Conservation (phyloP, 2,797 vertebrate genomes). For the Channa striata region DNA sequence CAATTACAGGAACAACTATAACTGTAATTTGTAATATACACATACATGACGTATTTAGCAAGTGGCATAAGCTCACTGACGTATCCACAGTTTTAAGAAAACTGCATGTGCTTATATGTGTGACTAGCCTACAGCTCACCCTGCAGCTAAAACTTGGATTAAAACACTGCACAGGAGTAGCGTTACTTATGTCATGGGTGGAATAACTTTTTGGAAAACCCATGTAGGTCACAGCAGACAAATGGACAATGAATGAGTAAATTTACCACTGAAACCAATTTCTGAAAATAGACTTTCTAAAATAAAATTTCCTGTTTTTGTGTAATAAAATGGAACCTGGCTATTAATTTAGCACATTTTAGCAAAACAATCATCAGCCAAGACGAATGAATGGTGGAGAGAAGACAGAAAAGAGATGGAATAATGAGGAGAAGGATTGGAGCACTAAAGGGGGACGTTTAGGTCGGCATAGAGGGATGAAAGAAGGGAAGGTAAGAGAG, state of each 20-base stretch:
- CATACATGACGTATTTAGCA: too few species aligned
- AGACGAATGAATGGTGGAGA: neutral
- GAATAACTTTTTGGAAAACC: neutral
- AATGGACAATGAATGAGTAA: neutral
- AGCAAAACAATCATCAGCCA: constrained; percentile 22
- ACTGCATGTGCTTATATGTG: neutral
- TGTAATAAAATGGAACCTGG: neutral
- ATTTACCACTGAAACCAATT: too few species aligned
- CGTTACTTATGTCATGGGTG: neutral
- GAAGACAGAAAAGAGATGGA: neutral
- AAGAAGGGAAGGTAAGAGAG: too few species aligned
- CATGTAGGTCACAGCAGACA: neutral
- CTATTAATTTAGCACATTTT: constrained; percentile 42
- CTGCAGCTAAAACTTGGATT: neutral
- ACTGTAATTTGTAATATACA: too few species aligned
- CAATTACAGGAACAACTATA: too few species aligned
- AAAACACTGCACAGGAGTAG: neutral
- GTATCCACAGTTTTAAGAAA: neutral
- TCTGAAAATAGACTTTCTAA: neutral
- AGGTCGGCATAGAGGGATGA: neutral
- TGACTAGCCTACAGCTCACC: neutral
- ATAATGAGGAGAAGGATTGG: neutral
- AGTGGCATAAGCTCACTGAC: too few species aligned
- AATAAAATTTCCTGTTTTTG: neutral
- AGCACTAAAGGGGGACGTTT: neutral